Evolutionary conservation across 2,888 invertebrate species (phyloP).

Genomic region (Dicranocentrus wangi): DNA sequence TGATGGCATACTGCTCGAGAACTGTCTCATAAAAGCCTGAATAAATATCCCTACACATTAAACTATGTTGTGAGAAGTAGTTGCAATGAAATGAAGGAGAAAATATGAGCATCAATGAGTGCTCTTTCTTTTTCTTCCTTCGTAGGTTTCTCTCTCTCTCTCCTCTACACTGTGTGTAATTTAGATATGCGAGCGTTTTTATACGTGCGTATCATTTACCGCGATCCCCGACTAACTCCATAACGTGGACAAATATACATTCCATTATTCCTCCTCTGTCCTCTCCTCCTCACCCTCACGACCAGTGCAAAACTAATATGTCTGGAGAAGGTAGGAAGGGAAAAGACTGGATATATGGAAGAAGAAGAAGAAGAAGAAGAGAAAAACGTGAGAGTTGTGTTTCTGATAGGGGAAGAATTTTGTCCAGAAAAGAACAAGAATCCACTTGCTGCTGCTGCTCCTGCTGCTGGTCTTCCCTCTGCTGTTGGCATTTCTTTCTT

Average conservation of each 20-base stretch:
- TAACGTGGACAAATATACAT: conserved; percentile 34
- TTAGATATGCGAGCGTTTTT: background rate
- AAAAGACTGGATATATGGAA: background rate
- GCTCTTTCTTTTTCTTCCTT: conserved; percentile 22
- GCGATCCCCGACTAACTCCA: background rate
- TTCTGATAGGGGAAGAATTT: conserved; percentile 39
- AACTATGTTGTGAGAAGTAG: conserved; percentile 53
- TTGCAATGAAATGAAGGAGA: conserved; percentile 59
- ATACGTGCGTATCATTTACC: background rate
- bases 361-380: conserved; percentile 17
- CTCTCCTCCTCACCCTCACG: background rate
- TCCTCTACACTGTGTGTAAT: background rate
- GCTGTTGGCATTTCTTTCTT: conserved; percentile 54
- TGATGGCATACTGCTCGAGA: conserved; percentile 60
- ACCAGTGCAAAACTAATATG: background rate
- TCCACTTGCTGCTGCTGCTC: conserved; percentile 55
- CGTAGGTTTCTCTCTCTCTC: background rate
- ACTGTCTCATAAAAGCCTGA: conserved; percentile 63
- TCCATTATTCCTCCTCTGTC: background rate
- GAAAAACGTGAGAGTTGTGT: conserved; percentile 43
- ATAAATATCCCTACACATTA: conserved; percentile 58
- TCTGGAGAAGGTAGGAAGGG: background rate
- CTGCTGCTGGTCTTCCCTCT: conserved; percentile 8
- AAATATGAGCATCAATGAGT: conserved; percentile 61
- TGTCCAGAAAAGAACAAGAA: conserved; percentile 48